phyloP scores from a whole-genome alignment of 30 jellyfish, hydroid and myxozoan species.

The Turritopsis dohrnii region DNA sequence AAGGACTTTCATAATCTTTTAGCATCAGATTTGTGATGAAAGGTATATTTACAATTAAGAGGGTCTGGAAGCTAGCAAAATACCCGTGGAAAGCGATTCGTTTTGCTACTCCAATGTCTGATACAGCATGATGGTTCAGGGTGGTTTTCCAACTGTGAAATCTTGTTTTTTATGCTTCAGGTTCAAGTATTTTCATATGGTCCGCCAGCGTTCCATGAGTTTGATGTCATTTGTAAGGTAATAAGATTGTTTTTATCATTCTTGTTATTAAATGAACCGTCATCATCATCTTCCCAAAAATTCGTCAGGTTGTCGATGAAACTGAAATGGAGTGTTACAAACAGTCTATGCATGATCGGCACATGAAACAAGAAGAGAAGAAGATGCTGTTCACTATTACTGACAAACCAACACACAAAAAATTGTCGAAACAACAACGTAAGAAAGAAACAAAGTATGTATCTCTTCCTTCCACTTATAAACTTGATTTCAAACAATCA shows the following conservation, averaged over 20 bases:
- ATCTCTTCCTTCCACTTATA: no score
- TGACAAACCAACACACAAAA: slow-evolving; percentile 32
- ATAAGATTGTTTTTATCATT: neutral
- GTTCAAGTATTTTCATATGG: slow-evolving; percentile 56
- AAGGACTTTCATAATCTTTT: no score
- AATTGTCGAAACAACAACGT: neutral
- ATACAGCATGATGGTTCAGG: no score
- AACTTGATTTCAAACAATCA: no score
- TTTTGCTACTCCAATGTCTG: no score
- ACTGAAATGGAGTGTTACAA: slow-evolving; percentile 65
- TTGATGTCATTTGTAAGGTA: slow-evolving; percentile 80
- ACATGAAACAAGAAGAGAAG: slow-evolving; percentile 51
- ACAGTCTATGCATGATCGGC: slow-evolving; percentile 47
- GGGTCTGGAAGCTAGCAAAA: no score
- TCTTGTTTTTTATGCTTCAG: slow-evolving; percentile 11
- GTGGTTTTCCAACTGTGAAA: no score
- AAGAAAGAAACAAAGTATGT: neutral
- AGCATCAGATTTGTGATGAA: no score
- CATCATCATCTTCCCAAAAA: neutral
- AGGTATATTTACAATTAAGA: no score
- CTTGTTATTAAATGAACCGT: neutral
- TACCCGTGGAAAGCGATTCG: no score
- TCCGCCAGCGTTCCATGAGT: slow-evolving; percentile 63
- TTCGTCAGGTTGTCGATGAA: slow-evolving; percentile 53
- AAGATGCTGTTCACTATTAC: slow-evolving; percentile 68